These are phyloP conservation scores for Sipha maydis DNA, from an alignment of 2,888 invertebrate genomes.

Conservation along the genomic window DNA sequence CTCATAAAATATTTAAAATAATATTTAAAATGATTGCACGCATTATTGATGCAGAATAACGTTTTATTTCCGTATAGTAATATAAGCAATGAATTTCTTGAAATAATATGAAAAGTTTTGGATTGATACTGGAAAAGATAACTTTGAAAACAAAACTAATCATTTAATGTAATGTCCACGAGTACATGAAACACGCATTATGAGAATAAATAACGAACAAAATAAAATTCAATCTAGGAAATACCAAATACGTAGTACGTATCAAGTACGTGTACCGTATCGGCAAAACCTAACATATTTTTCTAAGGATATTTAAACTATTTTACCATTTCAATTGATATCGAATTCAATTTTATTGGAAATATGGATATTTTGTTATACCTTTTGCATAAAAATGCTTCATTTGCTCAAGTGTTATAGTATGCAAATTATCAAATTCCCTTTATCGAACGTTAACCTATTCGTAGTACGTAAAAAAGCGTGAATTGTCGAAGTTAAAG, in stretches of 20 bases:
- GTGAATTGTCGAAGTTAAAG: background rate
- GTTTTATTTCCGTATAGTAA: no score
- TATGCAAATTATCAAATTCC: background rate
- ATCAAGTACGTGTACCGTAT: no score
- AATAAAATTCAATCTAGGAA: background rate
- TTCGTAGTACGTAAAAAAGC: background rate
- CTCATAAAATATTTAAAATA: no score
- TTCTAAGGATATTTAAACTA: background rate
- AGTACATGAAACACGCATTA: background rate
- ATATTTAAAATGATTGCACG: no score
- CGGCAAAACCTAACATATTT: background rate
- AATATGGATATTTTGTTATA: background rate
- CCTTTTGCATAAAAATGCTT: background rate
- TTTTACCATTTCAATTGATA: background rate
- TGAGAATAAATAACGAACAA: background rate
- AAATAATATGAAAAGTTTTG: background rate
- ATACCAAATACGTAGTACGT: no score
- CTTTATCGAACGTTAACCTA: background rate
- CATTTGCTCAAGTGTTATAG: background rate
- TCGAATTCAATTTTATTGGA: background rate
- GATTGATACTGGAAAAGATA: background rate
- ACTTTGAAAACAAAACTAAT: background rate
- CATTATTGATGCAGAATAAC: no score
- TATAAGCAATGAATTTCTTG: background rate
- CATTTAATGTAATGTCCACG: background rate